A percentile compares a stretch with the other conserved stretches of the same genome.
Conservation (phyloP, 2,797 vertebrate genomes). For the Cirrhinus molitorella region DNA sequence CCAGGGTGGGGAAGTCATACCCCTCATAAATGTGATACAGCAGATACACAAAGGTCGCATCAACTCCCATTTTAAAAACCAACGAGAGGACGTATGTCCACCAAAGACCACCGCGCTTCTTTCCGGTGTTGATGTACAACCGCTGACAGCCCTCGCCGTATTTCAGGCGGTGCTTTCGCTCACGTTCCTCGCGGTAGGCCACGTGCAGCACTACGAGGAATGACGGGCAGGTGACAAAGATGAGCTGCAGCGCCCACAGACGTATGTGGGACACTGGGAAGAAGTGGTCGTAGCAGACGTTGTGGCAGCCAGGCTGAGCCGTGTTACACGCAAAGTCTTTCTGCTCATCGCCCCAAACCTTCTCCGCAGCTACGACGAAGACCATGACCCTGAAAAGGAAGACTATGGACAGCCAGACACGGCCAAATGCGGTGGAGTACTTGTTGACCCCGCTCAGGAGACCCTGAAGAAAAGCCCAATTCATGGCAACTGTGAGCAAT, state of each 20-base stretch:
- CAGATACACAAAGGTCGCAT: conserved; percentile 86
- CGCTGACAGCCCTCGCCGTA: conserved; percentile 71
- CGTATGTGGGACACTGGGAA: conserved; percentile 95
- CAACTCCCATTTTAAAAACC: conserved; percentile 87
- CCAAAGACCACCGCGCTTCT: conserved; percentile 93
- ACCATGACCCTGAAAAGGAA: conserved; percentile 96
- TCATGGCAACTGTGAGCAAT: conserved; percentile 80
- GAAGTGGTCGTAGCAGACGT: conserved; percentile 92
- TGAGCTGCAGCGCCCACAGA: conserved; percentile 98
- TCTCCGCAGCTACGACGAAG: conserved; percentile 92
- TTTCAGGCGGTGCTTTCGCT: conserved; percentile 74
- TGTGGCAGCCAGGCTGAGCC: conserved; percentile 91
- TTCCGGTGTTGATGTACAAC: conserved; percentile 83
- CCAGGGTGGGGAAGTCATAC: conserved; percentile 85
- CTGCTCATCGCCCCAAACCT: conserved; percentile 94
- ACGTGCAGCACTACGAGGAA: conserved; percentile 95
- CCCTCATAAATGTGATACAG: conserved; percentile 87
- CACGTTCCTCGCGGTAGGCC: conserved; percentile 88
- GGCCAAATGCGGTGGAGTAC: conserved; percentile 94
- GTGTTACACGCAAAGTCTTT: conserved; percentile 97
- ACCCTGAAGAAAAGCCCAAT: conserved; percentile 90
- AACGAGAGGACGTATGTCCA: conserved; percentile 93
- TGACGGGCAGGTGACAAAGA: conserved; percentile 97
- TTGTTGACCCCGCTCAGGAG: conserved; percentile 93
- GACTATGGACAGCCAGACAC: conserved; percentile 94